Percentiles rank a stretch among this genome's conserved stretches.
Conservation (phyloP, 2,113 vertebrate genomes). For the Psammodynastes pulverulentus region DNA sequence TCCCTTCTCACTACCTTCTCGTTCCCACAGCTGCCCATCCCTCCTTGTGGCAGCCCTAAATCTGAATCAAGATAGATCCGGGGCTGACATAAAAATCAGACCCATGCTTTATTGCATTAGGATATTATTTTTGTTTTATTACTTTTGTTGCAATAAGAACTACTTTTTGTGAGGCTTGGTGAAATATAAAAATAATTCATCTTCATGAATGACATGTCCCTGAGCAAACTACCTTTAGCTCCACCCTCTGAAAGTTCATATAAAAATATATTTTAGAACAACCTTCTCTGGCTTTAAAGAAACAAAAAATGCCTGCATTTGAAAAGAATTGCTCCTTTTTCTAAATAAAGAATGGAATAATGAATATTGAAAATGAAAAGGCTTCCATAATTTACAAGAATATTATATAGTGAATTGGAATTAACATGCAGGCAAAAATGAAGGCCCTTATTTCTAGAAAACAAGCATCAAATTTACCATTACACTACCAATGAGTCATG, state of each 20-base stretch:
- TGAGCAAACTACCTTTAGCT: neutral
- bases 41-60: too few species aligned
- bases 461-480: neutral
- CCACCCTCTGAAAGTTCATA: neutral
- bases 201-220: neutral
- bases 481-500: constrained; percentile 2
- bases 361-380: constrained; percentile 6
- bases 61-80: too few species aligned
- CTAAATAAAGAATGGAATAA: neutral
- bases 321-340: neutral
- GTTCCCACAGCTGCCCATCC: too few species aligned
- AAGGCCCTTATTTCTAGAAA: neutral
- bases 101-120: too few species aligned
- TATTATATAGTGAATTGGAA: neutral
- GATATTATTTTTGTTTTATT: neutral
- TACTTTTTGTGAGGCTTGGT: neutral
- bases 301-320: neutral
- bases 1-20: too few species aligned
- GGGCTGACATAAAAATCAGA: too few species aligned
- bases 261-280: neutral
- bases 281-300: neutral
- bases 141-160: neutral
- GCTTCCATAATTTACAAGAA: neutral
- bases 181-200: neutral
- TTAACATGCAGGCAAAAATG: neutral